phyloP scores from a whole-genome alignment of 2,113 vertebrate genomes.

The Abramis brama region DNA sequence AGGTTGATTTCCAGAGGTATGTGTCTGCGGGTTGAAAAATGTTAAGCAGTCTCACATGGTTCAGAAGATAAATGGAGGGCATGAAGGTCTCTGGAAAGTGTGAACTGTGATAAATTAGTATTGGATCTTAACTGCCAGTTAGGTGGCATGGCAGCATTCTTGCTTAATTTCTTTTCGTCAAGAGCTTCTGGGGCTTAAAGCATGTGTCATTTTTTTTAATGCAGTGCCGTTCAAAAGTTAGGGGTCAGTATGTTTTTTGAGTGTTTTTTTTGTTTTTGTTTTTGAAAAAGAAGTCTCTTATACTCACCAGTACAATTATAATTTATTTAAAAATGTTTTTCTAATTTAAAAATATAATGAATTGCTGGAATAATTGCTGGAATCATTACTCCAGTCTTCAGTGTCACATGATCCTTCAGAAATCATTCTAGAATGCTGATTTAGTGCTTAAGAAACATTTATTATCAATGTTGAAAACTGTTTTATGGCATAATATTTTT shows the following conservation, averaged over 20 bases:
- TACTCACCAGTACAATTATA: neutral
- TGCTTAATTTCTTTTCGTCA: constrained; percentile 16
- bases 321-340: no score
- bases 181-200: neutral
- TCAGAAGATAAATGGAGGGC: constrained; percentile 52
- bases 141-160: constrained; percentile 43
- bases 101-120: constrained; percentile 51
- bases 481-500: no score
- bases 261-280: no score
- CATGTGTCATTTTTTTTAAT: neutral
- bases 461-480: no score
- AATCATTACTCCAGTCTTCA: no score
- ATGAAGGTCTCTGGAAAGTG: constrained; percentile 44
- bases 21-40: constrained; percentile 57
- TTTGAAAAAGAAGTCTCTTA: neutral
- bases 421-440: no score
- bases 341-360: no score
- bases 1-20: constrained; percentile 52
- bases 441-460: no score
- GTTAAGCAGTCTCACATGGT: constrained; percentile 67
- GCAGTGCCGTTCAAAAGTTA: neutral
- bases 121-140: constrained; percentile 28
- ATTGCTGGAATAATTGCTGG: no score
- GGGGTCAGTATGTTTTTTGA: no score
- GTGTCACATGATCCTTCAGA: no score